These are phyloP conservation scores for Lamellibrachia satsuma DNA, from an alignment of 2,888 invertebrate species.

Conservation along the genomic window DNA sequence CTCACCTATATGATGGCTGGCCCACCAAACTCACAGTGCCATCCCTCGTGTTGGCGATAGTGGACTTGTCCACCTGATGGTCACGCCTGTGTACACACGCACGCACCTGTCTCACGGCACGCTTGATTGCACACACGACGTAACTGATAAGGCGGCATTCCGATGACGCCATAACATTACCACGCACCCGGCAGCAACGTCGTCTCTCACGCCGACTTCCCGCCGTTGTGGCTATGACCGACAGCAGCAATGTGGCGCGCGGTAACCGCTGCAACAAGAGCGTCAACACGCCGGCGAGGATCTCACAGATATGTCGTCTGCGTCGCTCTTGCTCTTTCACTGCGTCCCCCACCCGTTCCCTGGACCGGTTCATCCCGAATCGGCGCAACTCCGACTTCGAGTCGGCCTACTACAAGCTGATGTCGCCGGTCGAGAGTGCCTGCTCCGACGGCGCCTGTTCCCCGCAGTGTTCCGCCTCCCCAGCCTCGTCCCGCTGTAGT, in stretches of 20 bases:
- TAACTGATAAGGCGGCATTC: not conserved
- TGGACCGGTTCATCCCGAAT: slow-evolving; percentile 49
- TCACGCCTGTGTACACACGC: not conserved
- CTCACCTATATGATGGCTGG: not conserved
- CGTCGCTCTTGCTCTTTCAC: not conserved
- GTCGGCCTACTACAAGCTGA: slow-evolving; percentile 43
- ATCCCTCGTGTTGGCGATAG: not conserved
- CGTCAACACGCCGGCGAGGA: not conserved
- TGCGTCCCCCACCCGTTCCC: slow-evolving; percentile 7
- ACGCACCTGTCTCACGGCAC: not conserved
- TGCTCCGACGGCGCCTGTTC: slow-evolving; percentile 34
- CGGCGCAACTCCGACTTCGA: slow-evolving; percentile 47
- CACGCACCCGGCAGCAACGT: not conserved
- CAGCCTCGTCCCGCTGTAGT: slow-evolving; percentile 35
- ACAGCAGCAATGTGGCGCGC: not conserved
- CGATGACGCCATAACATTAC: not conserved
- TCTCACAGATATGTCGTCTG: not conserved
- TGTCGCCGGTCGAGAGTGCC: slow-evolving; percentile 26
- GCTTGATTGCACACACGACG: not conserved
- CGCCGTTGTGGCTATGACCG: not conserved
- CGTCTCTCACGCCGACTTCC: not conserved
- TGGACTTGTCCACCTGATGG: not conserved
- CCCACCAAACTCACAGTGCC: not conserved
- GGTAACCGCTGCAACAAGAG: not conserved
- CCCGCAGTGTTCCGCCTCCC: slow-evolving; percentile 42